A percentile compares a stretch with the other conserved stretches of the same genome.
These are phyloP conservation scores for Caranx ignobilis DNA, from an alignment of 2,113 vertebrate genomes.

Conservation along the genomic window DNA sequence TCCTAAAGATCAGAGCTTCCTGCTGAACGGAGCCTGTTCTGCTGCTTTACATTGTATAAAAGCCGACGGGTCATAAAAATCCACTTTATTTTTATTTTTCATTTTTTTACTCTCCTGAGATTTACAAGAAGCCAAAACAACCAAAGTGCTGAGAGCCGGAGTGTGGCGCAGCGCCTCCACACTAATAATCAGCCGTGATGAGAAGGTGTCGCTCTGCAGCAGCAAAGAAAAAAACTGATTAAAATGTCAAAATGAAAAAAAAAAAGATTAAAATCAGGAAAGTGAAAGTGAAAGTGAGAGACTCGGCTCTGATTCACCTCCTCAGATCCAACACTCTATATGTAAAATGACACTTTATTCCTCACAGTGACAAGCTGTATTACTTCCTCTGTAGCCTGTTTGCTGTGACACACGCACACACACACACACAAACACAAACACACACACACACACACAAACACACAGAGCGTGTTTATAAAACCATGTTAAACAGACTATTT, in stretches of 20 bases:
- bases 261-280: conserved; percentile 6
- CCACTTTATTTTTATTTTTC: neutral
- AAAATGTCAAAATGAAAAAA: conserved; percentile 33
- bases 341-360: conserved; percentile 8
- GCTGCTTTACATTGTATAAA: neutral
- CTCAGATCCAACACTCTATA: neutral
- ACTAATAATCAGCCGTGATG: neutral
- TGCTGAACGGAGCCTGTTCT: neutral
- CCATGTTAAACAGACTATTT: conserved; percentile 55
- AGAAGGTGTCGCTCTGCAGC: neutral
- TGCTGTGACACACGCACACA: conserved; percentile 6
- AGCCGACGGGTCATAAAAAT: neutral
- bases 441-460: neutral
- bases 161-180: neutral
- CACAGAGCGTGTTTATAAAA: neutral
- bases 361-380: conserved; percentile 9
- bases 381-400: neutral
- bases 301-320: conserved; percentile 16
- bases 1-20: neutral
- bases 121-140: neutral
- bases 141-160: neutral
- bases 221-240: conserved; percentile 25
- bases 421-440: neutral
- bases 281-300: conserved; percentile 14
- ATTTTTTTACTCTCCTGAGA: neutral